phyloP scores from a whole-genome alignment of 1,140 invertebrate genomes.

The Colletes latitarsis region DNA sequence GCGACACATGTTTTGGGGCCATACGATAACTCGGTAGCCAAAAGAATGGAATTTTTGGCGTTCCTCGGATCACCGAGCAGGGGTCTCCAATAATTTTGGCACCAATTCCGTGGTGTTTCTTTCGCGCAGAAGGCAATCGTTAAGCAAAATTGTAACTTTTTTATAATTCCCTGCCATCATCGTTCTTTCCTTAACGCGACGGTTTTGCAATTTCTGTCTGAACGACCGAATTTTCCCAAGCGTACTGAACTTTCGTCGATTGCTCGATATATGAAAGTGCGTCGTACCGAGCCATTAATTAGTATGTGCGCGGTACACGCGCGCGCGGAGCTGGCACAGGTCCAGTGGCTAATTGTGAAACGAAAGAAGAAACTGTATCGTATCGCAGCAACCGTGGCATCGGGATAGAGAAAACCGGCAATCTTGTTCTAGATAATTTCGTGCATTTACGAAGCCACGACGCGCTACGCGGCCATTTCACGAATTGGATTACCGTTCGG shows the following conservation, averaged over 20 bases:
- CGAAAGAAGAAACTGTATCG: constrained; percentile 49
- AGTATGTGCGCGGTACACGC: constrained; percentile 5
- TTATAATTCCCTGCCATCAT: too few species aligned
- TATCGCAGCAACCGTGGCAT: constrained; percentile 3
- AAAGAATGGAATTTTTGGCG: constrained; percentile 5
- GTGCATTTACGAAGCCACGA: constrained; percentile 15
- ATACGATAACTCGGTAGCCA: constrained; percentile 11
- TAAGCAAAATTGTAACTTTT: too few species aligned
- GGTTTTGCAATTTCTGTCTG: too few species aligned
- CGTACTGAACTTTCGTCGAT: background rate
- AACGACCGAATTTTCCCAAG: too few species aligned
- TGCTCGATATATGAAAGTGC: background rate
- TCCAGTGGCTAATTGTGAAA: constrained; percentile 55
- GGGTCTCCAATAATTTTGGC: background rate
- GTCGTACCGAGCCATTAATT: constrained; percentile 37
- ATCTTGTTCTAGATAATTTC: constrained; percentile 20
- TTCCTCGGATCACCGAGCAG: background rate
- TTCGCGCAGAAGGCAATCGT: background rate
- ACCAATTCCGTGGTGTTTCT: background rate
- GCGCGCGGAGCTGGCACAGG: constrained; percentile 27
- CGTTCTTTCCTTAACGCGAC: too few species aligned
- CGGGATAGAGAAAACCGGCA: constrained; percentile 25
- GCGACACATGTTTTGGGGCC: constrained; percentile 21
- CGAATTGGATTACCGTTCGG: constrained; percentile 7
- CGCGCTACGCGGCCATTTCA: background rate